Base-by-base conservation (phyloP, 2,888 invertebrate genomes). In the Phasia obesa region DNA sequence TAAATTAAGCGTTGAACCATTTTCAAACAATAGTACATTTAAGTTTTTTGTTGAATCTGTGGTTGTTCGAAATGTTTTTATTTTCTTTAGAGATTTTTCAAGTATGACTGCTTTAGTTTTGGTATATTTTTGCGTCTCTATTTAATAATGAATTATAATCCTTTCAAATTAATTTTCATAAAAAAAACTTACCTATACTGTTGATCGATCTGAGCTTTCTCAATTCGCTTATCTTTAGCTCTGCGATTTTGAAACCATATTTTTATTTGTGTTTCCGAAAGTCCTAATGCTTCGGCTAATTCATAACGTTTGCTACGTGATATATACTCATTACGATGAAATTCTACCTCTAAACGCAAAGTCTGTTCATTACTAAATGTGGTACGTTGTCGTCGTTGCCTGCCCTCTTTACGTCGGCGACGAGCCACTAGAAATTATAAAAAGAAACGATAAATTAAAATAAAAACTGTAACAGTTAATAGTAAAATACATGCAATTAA, bases 341-440 rank as follows among this genome's bases (percentile, higher is more conserved):
- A 98, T 90, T 98, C 98, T 67, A 97, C 93, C 91, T 98, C 98
- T 42, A 98, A 92, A 13, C 97, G 93, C 31, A 97, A 92, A 0
- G 98, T 98, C 91, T 98, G 98, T 87, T 98, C 98, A 42, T 96
- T 97, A 77, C 97, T 97, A 91, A 98, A 98, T 0, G 98, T 98
- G 47, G 98, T 98, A 60, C 98, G 93, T 91, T 98, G 98, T 1
- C 98, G 93, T 59, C 98, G 93, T 0, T 97, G 97, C 13, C 97
- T 93, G 15, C 96, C 96, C 90, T 97, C 97, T 91, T 97, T 97
- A 85, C 97, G 94, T 65, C 97, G 93, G 78, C 97, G 93, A 75
- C 97, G 93, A 4, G 97, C 96, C 91, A 97, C 97, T 97, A 90
- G 88, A 62, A 69, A 47, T 49, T 19, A n/a, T n/a, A n/a, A n/a